A percentile compares a stretch with the other conserved stretches of the same genome.
Evolutionary conservation across 2,113 vertebrate species (phyloP).

Genomic region (Naja naja): DNA sequence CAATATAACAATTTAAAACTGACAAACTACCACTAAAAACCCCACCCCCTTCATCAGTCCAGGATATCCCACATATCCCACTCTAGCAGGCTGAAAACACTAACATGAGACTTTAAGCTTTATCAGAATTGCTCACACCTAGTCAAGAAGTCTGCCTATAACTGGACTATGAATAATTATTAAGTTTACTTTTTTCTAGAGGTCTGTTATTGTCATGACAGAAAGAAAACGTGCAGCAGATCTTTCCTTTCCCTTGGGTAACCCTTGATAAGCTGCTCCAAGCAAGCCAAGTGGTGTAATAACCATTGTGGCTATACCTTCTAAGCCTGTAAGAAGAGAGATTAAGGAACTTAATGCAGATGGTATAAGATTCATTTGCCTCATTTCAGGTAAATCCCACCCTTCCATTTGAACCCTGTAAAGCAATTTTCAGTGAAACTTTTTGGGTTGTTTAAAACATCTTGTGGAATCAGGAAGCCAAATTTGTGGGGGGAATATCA

Average conservation of each 20-base stretch:
- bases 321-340: neutral
- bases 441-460: neutral
- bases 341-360: neutral
- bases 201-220: neutral
- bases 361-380: neutral
- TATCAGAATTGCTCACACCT: neutral
- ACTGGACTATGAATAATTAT: neutral
- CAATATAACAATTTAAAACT: too few species aligned
- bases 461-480: neutral
- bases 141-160: neutral
- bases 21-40: too few species aligned
- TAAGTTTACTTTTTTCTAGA: constrained; percentile 12
- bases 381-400: neutral
- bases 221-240: neutral
- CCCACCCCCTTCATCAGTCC: too few species aligned
- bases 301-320: neutral
- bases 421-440: neutral
- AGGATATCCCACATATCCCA: too few species aligned
- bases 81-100: neutral
- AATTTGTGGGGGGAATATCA: neutral
- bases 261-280: neutral
- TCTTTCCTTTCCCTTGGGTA: neutral
- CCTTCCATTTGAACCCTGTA: neutral
- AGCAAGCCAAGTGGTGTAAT: neutral
- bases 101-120: neutral